Evolutionary conservation across 2,113 vertebrate species (phyloP).

Genomic region (Callipepla californica): DNA sequence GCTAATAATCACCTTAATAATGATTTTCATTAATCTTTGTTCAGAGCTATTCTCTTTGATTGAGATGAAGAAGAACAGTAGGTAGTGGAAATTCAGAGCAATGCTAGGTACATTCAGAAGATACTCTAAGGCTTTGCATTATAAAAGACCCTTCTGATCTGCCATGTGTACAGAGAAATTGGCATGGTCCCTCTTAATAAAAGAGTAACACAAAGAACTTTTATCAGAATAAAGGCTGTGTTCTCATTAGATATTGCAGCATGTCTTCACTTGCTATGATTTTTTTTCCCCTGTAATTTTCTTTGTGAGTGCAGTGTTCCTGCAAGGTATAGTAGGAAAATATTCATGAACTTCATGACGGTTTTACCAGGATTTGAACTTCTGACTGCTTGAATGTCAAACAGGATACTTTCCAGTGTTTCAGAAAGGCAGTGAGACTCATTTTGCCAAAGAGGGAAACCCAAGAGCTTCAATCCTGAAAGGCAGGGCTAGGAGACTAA

Average conservation of each 20-base stretch:
- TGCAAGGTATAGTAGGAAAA: background rate
- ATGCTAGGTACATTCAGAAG: constrained; percentile 17
- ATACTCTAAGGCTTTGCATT: constrained; percentile 35
- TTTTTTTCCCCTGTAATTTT: constrained; percentile 42
- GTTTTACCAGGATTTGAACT: constrained; percentile 16
- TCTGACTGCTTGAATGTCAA: background rate
- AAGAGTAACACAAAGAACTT: constrained; percentile 51
- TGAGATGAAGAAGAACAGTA: constrained; percentile 59
- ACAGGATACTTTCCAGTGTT: background rate
- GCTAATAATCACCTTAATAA: constrained; percentile 50
- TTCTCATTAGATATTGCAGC: constrained; percentile 40
- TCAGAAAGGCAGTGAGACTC: background rate
- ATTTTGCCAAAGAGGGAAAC: background rate
- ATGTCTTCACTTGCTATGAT: background rate
- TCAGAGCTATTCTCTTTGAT: constrained; percentile 50
- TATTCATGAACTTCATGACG: background rate
- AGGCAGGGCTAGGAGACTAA: background rate
- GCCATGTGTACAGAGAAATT: constrained; percentile 44
- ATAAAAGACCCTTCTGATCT: constrained; percentile 56
- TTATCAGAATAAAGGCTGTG: constrained; percentile 11
- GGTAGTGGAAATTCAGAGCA: constrained; percentile 47
- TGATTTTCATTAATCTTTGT: constrained; percentile 58
- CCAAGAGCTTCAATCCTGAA: background rate
- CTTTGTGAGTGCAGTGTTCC: background rate
- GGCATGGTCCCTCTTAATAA: constrained; percentile 39